phyloP scores from a whole-genome alignment of 2,888 invertebrate genomes.

The Plusia festucae region DNA sequence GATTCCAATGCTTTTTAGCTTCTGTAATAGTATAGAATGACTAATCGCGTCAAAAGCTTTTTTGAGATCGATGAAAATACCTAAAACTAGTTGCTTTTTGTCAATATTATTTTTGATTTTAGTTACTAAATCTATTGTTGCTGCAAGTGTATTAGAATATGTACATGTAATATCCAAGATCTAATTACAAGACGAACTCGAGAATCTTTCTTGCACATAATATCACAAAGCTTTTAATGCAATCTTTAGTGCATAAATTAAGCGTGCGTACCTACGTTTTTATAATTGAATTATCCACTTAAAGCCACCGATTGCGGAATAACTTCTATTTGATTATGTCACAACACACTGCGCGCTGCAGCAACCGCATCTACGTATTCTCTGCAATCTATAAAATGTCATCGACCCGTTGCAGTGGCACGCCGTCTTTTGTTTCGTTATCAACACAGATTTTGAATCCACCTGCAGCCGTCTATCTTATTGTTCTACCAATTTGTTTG shows the following conservation, averaged over 20 bases:
- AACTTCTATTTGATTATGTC: neutral
- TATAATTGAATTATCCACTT: neutral
- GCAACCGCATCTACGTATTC: slow-evolving; percentile 1
- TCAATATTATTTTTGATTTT: too few species aligned
- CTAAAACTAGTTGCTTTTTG: too few species aligned
- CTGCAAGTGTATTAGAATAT: too few species aligned
- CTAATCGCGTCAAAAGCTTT: too few species aligned
- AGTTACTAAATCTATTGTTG: too few species aligned
- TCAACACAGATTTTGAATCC: neutral
- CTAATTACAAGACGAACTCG: too few species aligned
- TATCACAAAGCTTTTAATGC: neutral
- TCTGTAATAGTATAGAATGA: too few species aligned
- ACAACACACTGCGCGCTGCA: neutral
- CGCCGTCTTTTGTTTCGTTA: neutral
- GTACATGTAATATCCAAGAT: too few species aligned
- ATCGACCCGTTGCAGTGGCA: neutral
- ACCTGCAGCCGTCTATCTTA: neutral
- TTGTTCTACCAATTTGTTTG: neutral
- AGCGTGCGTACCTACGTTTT: neutral
- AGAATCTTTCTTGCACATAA: neutral
- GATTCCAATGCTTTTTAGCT: too few species aligned
- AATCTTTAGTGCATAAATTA: neutral
- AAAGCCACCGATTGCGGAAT: neutral
- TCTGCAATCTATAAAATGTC: slow-evolving; percentile 5
- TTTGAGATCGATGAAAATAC: too few species aligned